phyloP scores from a whole-genome alignment of 2,888 invertebrate genomes.

The Euplexia lucipara region DNA sequence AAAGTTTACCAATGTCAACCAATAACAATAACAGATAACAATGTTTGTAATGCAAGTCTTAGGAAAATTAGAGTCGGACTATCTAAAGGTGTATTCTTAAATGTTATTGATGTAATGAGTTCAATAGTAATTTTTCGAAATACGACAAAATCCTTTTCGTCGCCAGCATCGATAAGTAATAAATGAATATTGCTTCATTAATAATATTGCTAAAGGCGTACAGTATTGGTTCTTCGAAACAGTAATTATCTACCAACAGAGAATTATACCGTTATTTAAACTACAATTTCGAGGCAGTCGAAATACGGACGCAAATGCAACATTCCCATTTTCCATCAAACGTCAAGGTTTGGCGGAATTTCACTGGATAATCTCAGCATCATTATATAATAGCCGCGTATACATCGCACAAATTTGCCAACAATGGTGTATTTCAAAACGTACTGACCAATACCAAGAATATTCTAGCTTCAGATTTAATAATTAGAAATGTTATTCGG shows the following conservation, averaged over 20 bases:
- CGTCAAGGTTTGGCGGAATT: slow-evolving; percentile 40
- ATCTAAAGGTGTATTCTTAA: no score
- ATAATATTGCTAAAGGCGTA: neutral
- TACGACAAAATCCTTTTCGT: no score
- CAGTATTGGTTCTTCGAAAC: neutral
- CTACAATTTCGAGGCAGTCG: neutral
- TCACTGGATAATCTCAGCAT: slow-evolving; percentile 14
- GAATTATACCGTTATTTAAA: slow-evolving; percentile 8
- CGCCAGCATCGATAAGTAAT: neutral
- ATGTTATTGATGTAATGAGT: no score
- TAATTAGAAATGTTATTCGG: slow-evolving; percentile 53
- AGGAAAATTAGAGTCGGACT: no score
- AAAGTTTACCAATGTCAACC: no score
- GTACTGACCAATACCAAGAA: slow-evolving; percentile 47
- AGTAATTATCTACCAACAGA: neutral
- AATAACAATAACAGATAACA: no score
- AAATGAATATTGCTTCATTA: neutral
- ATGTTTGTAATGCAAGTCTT: no score
- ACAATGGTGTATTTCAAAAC: slow-evolving; percentile 42
- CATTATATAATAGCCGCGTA: slow-evolving; percentile 27
- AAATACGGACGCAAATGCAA: slow-evolving; percentile 22
- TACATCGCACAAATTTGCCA: slow-evolving; percentile 9
- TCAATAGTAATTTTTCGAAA: neutral
- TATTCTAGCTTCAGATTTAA: slow-evolving; percentile 42
- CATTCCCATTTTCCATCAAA: slow-evolving; percentile 34